Evolutionary conservation across 2,113 vertebrate species (phyloP).

Genomic region (Hystrix brachyura): DNA sequence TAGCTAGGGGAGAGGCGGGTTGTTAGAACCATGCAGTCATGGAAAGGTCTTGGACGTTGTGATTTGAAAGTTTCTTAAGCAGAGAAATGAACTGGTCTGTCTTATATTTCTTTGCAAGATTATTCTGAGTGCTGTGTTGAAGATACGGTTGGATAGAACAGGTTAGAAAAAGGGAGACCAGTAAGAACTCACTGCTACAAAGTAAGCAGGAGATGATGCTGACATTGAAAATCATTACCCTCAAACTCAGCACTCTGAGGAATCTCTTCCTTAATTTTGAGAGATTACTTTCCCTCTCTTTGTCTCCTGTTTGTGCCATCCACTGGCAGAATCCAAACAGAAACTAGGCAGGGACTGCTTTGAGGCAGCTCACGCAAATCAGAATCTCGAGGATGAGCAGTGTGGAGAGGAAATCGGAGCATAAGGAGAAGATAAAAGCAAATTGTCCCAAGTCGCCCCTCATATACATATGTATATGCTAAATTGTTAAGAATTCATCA

Average conservation of each 20-base stretch:
- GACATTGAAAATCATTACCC: neutral
- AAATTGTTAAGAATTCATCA: neutral
- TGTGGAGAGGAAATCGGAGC: neutral
- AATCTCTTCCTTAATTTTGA: neutral
- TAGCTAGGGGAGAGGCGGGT: fast-evolving
- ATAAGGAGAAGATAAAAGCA: neutral
- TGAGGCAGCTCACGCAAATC: neutral
- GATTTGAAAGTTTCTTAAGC: neutral
- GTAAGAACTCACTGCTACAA: neutral
- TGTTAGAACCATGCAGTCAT: neutral
- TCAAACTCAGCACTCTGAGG: neutral
- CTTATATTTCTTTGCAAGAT: neutral
- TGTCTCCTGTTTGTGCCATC: neutral
- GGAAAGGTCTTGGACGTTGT: neutral
- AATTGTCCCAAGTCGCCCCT: neutral
- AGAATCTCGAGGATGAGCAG: neutral
- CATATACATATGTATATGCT: neutral
- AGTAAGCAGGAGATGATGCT: neutral
- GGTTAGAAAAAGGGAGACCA: neutral
- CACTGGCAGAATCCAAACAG: neutral
- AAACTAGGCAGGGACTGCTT: neutral
- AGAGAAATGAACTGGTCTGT: neutral
- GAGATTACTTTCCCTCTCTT: neutral
- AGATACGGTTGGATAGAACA: neutral
- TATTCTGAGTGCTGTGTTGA: neutral